Base-by-base conservation (phyloP, 1,140 invertebrate genomes). In the Bombus confusus region DNA sequence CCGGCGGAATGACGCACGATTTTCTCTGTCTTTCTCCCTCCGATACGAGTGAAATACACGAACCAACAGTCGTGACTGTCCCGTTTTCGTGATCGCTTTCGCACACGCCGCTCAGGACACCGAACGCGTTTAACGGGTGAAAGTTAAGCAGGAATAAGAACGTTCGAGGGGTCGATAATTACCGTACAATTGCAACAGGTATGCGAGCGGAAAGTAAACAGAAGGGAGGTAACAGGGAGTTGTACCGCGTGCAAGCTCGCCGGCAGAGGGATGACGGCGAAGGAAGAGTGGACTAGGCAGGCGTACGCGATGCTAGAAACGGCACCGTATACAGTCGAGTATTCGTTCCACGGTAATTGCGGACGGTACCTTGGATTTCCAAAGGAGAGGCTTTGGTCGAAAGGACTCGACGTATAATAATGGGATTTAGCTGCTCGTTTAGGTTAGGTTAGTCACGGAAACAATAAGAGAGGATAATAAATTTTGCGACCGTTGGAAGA, bases 1-100 rank as follows among this genome's bases (percentile, higher is more conserved):
- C 85, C 85, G 69, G 86, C 43, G 80, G 88, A 90, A 87, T 87
- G 89, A 90, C 88, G 88, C 85, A 86, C 85, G 71, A 78, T 86
- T 59, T 69, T 62, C 43, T 31, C 34, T 25, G 25, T n/a, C 31
- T 64, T 62, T 5, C 13, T 76, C 25, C 8, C 57, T 18, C 47
- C 2, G 2, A 18, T n/a, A 31, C 31, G 4, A 37, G 22, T 3
- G 6, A 31, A 12, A 37, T 22, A 34, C 31, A n/a, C n/a, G 62
- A n/a, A 83, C 62, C 18, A 22, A 4, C 59, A 62, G 25, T 34
- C 84, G 71, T 37, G 31, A 66, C 75, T 52, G 83, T 88, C 78
- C 83, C 87, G 83, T 86, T 89, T 83, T 71, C 81, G 34, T 64
- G 64, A 18, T 31, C 66, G 66, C 34, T n/a, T 69, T 22, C 62